Percentiles rank a stretch among this genome's conserved stretches.
Evolutionary conservation across 64 coral and sea anemone species (phyloP).

Genomic region (Montipora sp.): DNA sequence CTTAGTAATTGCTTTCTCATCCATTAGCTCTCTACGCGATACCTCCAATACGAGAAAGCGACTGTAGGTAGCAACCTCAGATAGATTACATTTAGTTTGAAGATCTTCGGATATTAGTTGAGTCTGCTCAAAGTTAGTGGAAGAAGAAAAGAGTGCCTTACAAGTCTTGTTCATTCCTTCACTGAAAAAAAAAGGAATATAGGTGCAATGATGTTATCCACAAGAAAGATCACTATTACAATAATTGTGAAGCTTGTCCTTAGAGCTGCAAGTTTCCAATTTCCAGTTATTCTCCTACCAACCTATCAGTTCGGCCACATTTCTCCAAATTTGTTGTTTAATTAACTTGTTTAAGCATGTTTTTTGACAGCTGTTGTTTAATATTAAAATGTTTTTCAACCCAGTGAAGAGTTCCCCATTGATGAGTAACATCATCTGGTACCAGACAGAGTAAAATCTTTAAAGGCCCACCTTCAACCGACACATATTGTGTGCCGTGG

Average conservation of each 20-base stretch:
- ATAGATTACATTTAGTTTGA: conserved; percentile 4
- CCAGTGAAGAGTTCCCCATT: too few relatives aligned
- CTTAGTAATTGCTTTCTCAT: neutral
- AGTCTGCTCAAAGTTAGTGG: neutral
- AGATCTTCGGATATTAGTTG: conserved; percentile 12
- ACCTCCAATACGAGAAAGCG: conserved; percentile 92
- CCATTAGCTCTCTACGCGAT: conserved; percentile 66
- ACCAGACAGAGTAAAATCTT: too few relatives aligned
- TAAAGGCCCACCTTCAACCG: too few relatives aligned
- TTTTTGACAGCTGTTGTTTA: too few relatives aligned
- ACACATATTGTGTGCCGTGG: too few relatives aligned
- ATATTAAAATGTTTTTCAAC: too few relatives aligned
- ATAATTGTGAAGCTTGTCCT: neutral
- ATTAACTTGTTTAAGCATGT: too few relatives aligned
- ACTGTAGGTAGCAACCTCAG: conserved; percentile 47
- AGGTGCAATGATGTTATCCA: neutral
- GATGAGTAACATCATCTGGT: too few relatives aligned
- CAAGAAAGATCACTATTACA: neutral
- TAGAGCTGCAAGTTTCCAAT: neutral
- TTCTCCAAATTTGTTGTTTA: neutral
- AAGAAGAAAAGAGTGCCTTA: conserved; percentile 12
- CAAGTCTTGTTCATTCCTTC: neutral
- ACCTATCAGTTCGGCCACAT: too few relatives aligned
- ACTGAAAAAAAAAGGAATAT: neutral
- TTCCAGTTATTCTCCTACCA: too few relatives aligned